A percentile compares a stretch with the other conserved stretches of the same genome.
Evolutionary conservation across 2,888 invertebrate genomes (phyloP).

Genomic region (Pachycephus smyrnensis): DNA sequence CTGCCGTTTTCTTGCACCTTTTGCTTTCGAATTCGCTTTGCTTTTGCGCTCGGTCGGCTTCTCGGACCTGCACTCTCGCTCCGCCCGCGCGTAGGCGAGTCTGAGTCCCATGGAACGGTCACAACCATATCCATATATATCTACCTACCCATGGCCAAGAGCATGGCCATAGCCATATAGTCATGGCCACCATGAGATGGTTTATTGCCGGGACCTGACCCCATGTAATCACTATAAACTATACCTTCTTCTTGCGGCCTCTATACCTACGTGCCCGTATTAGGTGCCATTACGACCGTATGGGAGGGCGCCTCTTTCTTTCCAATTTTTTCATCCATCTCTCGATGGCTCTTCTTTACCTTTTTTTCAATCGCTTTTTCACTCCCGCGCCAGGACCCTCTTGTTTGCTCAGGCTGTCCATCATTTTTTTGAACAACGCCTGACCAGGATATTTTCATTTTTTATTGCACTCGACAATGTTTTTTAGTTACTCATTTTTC

Average conservation of each 20-base stretch:
- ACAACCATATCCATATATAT: constrained; percentile 22
- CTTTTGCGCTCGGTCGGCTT: constrained; percentile 40
- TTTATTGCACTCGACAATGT: not conserved
- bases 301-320: constrained; percentile 41
- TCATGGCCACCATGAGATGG: constrained; percentile 63
- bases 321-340: constrained; percentile 25
- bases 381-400: not conserved
- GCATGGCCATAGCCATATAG: constrained; percentile 40
- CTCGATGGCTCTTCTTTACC: constrained; percentile 18
- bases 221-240: constrained; percentile 67
- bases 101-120: constrained; percentile 40
- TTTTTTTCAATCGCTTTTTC: not conserved
- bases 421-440: not conserved
- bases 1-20: constrained; percentile 48
- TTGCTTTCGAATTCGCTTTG: constrained; percentile 62
- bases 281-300: constrained; percentile 59
- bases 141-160: not conserved
- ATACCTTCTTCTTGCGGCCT: constrained; percentile 57
- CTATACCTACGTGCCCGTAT: constrained; percentile 58
- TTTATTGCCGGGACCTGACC: constrained; percentile 66
- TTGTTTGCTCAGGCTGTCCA: constrained; percentile 9
- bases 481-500: not conserved
- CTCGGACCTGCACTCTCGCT: constrained; percentile 33
- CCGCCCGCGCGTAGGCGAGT: constrained; percentile 62
- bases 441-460: not conserved